Evolutionary conservation across 2,888 invertebrate genomes (phyloP).

Genomic region (Drosophila antonietae): DNA sequence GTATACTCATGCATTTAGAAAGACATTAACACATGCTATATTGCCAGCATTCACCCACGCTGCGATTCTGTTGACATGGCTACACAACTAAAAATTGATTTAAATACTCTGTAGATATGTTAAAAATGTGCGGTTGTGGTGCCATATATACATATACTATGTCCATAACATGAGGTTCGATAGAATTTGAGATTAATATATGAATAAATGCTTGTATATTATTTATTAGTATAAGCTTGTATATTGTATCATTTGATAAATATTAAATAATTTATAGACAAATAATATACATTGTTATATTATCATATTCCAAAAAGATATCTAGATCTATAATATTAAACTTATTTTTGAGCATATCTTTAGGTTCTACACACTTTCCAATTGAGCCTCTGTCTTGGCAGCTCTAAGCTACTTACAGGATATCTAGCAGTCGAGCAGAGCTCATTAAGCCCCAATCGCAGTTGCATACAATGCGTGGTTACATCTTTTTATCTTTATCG

Average conservation of each 20-base stretch:
- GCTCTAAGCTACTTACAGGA: neutral
- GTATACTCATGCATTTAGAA: neutral
- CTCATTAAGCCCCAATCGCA: neutral
- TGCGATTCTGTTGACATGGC: conserved; percentile 44
- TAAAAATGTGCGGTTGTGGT: neutral
- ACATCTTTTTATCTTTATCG: conserved; percentile 34
- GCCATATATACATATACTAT: too few species aligned
- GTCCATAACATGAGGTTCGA: neutral
- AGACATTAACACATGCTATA: neutral
- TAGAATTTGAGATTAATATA: neutral
- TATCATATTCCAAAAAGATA: too few species aligned
- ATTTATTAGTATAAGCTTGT: too few species aligned
- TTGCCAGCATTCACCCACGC: conserved; percentile 41
- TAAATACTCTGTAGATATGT: conserved; percentile 12
- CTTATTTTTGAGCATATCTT: too few species aligned
- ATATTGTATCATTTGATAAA: too few species aligned
- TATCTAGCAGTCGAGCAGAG: conserved; percentile 9
- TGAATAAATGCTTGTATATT: too few species aligned
- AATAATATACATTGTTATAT: neutral
- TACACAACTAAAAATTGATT: conserved; percentile 51
- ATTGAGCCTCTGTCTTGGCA: neutral
- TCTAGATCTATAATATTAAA: too few species aligned
- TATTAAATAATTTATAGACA: neutral
- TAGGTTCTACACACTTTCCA: too few species aligned
- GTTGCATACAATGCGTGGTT: conserved; percentile 33